phyloP scores from a whole-genome alignment of 2,113 vertebrate genomes.

The Esox niger region DNA sequence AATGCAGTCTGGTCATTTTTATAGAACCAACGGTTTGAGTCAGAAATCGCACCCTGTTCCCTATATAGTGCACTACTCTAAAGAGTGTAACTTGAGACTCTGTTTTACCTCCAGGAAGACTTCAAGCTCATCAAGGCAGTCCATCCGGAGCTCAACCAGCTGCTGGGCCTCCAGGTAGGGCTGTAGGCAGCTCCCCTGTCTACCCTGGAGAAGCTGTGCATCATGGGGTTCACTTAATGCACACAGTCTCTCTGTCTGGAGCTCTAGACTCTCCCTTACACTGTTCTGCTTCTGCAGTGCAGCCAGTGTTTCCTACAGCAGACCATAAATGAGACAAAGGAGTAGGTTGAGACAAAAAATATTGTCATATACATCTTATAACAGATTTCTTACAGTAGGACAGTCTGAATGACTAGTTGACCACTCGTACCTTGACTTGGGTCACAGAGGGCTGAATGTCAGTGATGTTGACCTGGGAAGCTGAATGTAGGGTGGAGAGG shows the following conservation, averaged over 20 bases:
- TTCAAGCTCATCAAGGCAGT: constrained; percentile 74
- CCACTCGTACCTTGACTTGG: constrained; percentile 77
- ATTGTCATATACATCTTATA: not conserved
- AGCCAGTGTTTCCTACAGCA: constrained; percentile 74
- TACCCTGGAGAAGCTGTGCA: constrained; percentile 74
- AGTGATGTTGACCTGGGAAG: constrained; percentile 77
- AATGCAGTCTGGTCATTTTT: too few species aligned
- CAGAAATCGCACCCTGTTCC: too few species aligned
- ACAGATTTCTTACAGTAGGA: not conserved
- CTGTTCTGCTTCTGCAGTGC: constrained; percentile 75
- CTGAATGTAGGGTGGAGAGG: constrained; percentile 78
- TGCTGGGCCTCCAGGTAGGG: constrained; percentile 82
- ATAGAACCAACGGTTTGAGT: too few species aligned
- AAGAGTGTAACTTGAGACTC: too few species aligned
- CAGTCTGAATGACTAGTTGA: not conserved
- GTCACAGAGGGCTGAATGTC: constrained; percentile 72
- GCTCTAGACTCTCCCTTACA: constrained; percentile 72
- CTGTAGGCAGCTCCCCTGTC: constrained; percentile 82
- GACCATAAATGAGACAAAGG: not conserved
- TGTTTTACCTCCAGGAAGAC: constrained; percentile 59
- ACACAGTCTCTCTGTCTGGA: constrained; percentile 74
- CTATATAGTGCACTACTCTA: too few species aligned
- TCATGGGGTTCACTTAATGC: constrained; percentile 76
- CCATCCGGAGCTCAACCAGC: constrained; percentile 75
- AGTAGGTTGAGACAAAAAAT: not conserved